phyloP scores from a whole-genome alignment of 2,888 invertebrate species.

The Agonopterix subpropinquella region DNA sequence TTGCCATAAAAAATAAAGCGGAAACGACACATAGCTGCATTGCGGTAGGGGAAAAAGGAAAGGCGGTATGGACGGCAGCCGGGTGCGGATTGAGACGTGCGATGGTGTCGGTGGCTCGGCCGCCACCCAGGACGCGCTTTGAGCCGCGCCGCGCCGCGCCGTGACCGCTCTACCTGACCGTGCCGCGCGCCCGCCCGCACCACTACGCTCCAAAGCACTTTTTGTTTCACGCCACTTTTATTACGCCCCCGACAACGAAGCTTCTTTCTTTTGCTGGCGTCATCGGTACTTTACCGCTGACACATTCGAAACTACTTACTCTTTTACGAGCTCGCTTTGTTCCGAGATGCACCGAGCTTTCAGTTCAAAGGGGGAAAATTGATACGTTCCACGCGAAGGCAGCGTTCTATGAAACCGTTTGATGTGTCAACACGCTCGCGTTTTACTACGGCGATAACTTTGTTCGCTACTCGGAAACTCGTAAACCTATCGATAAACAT shows the following conservation, averaged over 20 bases:
- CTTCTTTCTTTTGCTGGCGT: conserved; percentile 43
- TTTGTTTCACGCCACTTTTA: conserved; percentile 71
- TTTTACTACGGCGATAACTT: conserved; percentile 10
- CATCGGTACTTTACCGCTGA: conserved; percentile 59
- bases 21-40: conserved; percentile 74
- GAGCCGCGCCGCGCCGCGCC: conserved; percentile 35
- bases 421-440: conserved; percentile 46
- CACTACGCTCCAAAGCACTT: conserved; percentile 32
- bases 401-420: conserved; percentile 47
- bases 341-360: conserved; percentile 34
- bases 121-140: conserved; percentile 72
- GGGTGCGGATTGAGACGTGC: conserved; percentile 76
- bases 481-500: conserved; percentile 34
- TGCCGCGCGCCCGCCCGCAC: conserved; percentile 24
- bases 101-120: conserved; percentile 73
- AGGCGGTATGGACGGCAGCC: conserved; percentile 68
- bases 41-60: conserved; percentile 74
- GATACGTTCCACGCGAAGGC: conserved; percentile 43
- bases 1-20: conserved; percentile 71
- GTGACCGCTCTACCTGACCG: conserved; percentile 41
- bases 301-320: conserved; percentile 66
- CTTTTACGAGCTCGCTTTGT: conserved; percentile 63
- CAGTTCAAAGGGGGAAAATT: conserved; percentile 61
- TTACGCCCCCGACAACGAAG: conserved; percentile 54
- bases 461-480: conserved; percentile 23